phyloP scores from a whole-genome alignment of 2,888 invertebrate genomes.

The Pheosia tremula region DNA sequence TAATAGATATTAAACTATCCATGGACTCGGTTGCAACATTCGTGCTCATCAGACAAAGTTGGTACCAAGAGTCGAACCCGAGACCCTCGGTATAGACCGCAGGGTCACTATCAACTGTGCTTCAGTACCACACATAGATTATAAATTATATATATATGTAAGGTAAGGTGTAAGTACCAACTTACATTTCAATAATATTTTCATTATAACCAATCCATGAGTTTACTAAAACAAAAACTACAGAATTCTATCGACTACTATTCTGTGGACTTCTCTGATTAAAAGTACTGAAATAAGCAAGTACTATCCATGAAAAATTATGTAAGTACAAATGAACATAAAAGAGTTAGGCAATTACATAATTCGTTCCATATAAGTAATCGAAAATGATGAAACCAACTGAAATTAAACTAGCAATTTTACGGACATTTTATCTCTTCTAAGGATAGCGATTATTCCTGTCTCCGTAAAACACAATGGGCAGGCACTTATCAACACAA shows the following conservation, averaged over 20 bases:
- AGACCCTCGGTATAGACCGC: too few species aligned
- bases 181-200: constrained; percentile 18
- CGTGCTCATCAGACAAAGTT: too few species aligned
- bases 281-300: background rate
- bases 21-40: too few species aligned
- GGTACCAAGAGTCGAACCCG: too few species aligned
- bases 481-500: too few species aligned
- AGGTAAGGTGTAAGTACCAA: background rate
- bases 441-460: too few species aligned
- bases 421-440: background rate
- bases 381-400: constrained; percentile 9
- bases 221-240: background rate
- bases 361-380: constrained; percentile 28
- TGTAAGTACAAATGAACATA: background rate
- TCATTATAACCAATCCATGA: constrained; percentile 18
- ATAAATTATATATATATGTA: too few species aligned
- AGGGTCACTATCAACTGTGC: too few species aligned
- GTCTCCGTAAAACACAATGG: too few species aligned
- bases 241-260: background rate
- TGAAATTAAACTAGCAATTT: background rate
- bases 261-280: background rate
- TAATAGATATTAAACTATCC: too few species aligned
- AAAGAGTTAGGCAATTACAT: constrained; percentile 15
- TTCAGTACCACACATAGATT: too few species aligned
- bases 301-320: background rate